Evolutionary conservation across 2,888 invertebrate species (phyloP), one percentile per base, ranked within the genome.

Genomic region (Phlogophora meticulosa): DNA sequence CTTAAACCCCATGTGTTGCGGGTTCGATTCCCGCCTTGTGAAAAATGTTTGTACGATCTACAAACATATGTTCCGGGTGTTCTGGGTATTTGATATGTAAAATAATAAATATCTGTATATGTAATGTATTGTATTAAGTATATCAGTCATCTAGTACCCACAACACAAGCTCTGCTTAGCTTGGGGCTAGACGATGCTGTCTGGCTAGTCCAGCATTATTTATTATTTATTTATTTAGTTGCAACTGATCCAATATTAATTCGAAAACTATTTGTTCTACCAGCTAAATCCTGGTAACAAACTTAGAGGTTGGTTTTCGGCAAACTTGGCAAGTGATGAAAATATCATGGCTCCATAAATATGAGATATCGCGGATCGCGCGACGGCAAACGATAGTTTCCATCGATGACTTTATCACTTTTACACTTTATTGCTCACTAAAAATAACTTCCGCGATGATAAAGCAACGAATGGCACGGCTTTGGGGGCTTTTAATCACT

Each of bases 361-460:
- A 80, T 76, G 45, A 68, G 68, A 82, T 83, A 79, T 78, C 61
- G 62, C 46, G 49, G 40, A 65, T 59, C 69, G 42, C 56, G 64
- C 57, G 63, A 55, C 63, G 28, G 59, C 65, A 60, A 72, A 67
- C 72, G 69, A 80, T 80, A 79, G 83, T 85, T 81, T 76, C 60
- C 68, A 57, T n/a, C 46, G 40, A 73, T 79, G 69, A 74, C 62
- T 83, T 83, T 85, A 85, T 82, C 81, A 78, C 80, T 78, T 82
- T 80, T 70, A 79, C 80, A 75, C 75, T 85, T 84, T 84, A 80
- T 78, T 80, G 81, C 73, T 76, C 81, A 82, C 81, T 78, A 51
- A 72, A 80, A 82, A 78, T 80, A 55, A 59, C 52, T 60, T 57
- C 36, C 24, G 34, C 36, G 13, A 34, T 45, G 52, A 45, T 61